Conservation (phyloP, 2,797 vertebrate species). For the Phoxinus dragarum region DNA sequence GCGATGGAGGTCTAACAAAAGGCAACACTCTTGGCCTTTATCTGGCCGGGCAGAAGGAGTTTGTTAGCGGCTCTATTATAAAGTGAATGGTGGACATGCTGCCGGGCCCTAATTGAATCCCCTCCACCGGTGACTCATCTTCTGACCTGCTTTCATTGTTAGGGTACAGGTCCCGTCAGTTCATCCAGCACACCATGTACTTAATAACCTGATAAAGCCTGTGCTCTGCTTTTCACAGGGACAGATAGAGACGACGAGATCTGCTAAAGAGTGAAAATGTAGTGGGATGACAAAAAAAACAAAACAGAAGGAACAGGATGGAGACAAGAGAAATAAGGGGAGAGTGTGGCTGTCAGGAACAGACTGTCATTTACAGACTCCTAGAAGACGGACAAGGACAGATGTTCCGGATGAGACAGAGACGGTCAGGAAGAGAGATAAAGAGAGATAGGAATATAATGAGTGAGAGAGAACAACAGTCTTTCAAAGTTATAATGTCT, state of each 20-base stretch:
- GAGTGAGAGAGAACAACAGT: constrained; percentile 6
- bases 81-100: constrained; percentile 65
- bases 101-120: constrained; percentile 72
- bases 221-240: constrained; percentile 41
- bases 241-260: neutral
- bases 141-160: constrained; percentile 67
- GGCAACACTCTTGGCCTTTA: constrained; percentile 64
- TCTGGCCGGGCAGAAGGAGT: constrained; percentile 66
- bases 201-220: constrained; percentile 46
- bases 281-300: neutral
- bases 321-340: constrained; percentile 15
- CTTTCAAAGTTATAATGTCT: neutral
- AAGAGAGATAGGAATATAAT: neutral
- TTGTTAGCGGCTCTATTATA: constrained; percentile 69
- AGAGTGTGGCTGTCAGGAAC: constrained; percentile 36
- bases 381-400: constrained; percentile 19
- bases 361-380: constrained; percentile 25
- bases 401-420: constrained; percentile 31
- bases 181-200: constrained; percentile 23
- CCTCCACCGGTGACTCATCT: constrained; percentile 64
- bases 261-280: constrained; percentile 7
- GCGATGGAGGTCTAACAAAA: constrained; percentile 67
- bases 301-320: neutral
- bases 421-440: constrained; percentile 10
- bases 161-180: constrained; percentile 51